phyloP scores from a whole-genome alignment of 2,888 invertebrate species.

The Teinopalpus imperialis region DNA sequence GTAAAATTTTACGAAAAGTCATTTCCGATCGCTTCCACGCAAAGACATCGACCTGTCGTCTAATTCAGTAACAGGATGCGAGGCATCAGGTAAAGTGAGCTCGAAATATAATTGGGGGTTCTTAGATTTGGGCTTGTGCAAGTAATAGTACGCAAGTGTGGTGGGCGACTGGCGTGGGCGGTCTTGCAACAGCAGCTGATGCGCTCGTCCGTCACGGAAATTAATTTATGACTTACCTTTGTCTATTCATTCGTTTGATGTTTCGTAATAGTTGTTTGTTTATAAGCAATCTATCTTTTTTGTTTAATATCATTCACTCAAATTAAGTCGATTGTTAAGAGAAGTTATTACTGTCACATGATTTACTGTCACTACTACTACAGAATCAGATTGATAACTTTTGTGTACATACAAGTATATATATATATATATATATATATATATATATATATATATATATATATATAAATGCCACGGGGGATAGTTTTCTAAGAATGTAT shows the following conservation, averaged over 20 bases:
- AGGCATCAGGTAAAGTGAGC: conserved; percentile 18
- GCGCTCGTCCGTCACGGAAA: conserved; percentile 15
- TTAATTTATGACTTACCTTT: conserved; percentile 21
- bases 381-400: no score
- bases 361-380: no score
- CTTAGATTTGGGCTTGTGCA: conserved; percentile 15
- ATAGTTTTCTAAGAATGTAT: no score
- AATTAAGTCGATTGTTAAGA: neutral
- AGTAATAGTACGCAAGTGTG: conserved; percentile 14
- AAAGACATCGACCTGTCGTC: conserved; percentile 15
- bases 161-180: conserved; percentile 21
- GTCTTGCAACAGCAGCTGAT: conserved; percentile 20
- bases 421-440: no score
- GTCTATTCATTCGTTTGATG: conserved; percentile 11
- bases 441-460: no score
- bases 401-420: no score
- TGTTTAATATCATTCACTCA: neutral
- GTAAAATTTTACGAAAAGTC: no score
- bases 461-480: no score
- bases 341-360: no score
- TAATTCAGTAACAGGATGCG: conserved; percentile 23
- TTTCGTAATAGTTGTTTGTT: conserved; percentile 21
- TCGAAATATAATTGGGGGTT: conserved; percentile 22
- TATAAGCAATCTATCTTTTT: conserved; percentile 4
- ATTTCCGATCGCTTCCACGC: conserved; percentile 10